Percentiles rank a stretch among this genome's conserved stretches.
Conservation (phyloP, 2,113 vertebrate species). For the Epinephelus cyanopodus region DNA sequence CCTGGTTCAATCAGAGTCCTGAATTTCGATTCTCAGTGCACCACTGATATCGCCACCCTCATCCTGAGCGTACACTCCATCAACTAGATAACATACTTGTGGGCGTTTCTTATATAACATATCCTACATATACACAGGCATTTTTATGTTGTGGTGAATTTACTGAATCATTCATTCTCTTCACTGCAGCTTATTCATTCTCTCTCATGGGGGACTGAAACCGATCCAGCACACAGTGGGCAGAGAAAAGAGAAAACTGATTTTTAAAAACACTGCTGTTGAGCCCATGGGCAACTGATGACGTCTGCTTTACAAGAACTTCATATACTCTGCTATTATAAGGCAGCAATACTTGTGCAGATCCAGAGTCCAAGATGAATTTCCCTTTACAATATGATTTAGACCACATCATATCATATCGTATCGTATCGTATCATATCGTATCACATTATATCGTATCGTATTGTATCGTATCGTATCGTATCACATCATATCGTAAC, state of each 20-base stretch:
- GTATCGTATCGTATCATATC: too few relatives aligned
- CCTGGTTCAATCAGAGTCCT: not conserved
- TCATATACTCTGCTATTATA: too few relatives aligned
- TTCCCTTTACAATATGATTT: too few relatives aligned
- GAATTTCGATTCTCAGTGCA: not conserved
- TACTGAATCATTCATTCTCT: slow-evolving; percentile 27
- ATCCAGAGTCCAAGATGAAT: too few relatives aligned
- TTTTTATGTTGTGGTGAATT: slow-evolving; percentile 10
- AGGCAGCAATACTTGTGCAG: too few relatives aligned
- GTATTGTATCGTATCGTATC: too few relatives aligned
- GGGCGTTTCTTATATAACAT: slow-evolving; percentile 53
- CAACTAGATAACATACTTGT: slow-evolving; percentile 27
- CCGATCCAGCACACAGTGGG: not conserved
- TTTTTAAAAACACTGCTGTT: not conserved
- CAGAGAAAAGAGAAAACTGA: not conserved
- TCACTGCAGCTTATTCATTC: not conserved
- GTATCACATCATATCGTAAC: too few relatives aligned
- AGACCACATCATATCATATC: too few relatives aligned
- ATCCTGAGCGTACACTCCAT: not conserved
- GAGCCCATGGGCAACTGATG: not conserved
- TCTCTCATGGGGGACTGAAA: not conserved
- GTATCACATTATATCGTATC: too few relatives aligned
- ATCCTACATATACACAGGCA: not conserved
- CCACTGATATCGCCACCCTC: too few relatives aligned
- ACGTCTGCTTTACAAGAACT: not conserved